Evolutionary conservation across 2,888 invertebrate species (phyloP).

Genomic region (Limnephilus auricula): DNA sequence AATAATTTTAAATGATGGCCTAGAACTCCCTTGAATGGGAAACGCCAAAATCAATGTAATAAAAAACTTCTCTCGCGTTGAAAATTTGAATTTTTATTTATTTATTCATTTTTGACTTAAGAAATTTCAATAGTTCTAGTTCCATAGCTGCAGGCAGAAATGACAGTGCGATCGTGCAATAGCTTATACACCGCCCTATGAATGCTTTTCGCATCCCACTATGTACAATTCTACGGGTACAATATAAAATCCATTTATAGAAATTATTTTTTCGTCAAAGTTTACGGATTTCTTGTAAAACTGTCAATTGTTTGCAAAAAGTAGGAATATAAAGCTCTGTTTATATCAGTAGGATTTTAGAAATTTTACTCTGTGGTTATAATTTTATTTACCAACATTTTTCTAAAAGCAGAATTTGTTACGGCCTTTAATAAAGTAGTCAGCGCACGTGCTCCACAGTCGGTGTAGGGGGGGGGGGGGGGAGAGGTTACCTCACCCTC

Average conservation of each 20-base stretch:
- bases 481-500: background rate
- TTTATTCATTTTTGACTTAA: no score
- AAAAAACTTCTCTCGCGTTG: no score
- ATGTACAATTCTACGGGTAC: background rate
- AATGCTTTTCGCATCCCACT: no score
- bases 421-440: constrained; percentile 26
- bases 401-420: constrained; percentile 14
- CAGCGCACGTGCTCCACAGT: background rate
- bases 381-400: constrained; percentile 3
- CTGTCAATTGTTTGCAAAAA: background rate
- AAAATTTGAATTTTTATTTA: no score
- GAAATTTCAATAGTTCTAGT: no score
- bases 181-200: no score
- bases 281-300: background rate
- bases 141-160: no score
- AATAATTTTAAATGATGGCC: no score
- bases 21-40: no score
- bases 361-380: background rate
- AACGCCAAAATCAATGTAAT: no score
- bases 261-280: background rate
- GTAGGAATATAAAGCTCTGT: background rate
- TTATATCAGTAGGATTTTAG: background rate
- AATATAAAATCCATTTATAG: background rate
- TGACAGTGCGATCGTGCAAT: no score
- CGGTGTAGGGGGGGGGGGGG: background rate